A percentile compares a stretch with the other conserved stretches of the same genome.
Conservation (phyloP, 2,888 invertebrate species). For the Tipula lateralis region DNA sequence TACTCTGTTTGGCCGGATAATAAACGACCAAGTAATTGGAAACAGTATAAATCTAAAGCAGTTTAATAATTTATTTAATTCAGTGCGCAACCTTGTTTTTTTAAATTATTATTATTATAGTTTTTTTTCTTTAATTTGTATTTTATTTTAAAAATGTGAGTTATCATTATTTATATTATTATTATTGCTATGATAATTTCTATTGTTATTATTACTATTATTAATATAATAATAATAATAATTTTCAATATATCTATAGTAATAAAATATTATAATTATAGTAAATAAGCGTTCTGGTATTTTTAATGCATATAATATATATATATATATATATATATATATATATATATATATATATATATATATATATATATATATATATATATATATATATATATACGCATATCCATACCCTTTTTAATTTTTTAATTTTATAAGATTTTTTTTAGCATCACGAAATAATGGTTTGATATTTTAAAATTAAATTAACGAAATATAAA, state of each 20-base stretch:
- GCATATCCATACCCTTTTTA: not conserved
- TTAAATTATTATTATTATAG: constrained; percentile 2
- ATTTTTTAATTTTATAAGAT: constrained; percentile 11
- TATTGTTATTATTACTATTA: constrained; percentile 24
- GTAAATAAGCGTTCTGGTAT: constrained; percentile 29
- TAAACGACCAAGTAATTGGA: not conserved
- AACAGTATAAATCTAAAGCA: constrained; percentile 24
- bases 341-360: constrained; percentile 33
- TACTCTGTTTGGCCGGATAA: not conserved
- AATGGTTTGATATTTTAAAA: constrained; percentile 7
- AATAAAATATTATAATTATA: constrained; percentile 19
- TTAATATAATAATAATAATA: constrained; percentile 24
- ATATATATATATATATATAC: constrained; percentile 32
- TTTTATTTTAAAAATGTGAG: not conserved
- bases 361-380: constrained; percentile 34
- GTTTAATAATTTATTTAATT: not conserved
- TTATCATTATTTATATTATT: constrained; percentile 19
- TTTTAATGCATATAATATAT: constrained; percentile 35
- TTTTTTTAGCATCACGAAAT: constrained; percentile 15
- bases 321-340: constrained; percentile 39
- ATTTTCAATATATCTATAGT: constrained; percentile 24
- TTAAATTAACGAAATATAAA: not conserved
- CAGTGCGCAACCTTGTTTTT: not conserved
- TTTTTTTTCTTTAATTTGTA: constrained; percentile 12
- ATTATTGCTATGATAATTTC: constrained; percentile 24